These are phyloP conservation scores for Bedellia somnulentella DNA, from an alignment of 2,888 invertebrate species.

Conservation along the genomic window DNA sequence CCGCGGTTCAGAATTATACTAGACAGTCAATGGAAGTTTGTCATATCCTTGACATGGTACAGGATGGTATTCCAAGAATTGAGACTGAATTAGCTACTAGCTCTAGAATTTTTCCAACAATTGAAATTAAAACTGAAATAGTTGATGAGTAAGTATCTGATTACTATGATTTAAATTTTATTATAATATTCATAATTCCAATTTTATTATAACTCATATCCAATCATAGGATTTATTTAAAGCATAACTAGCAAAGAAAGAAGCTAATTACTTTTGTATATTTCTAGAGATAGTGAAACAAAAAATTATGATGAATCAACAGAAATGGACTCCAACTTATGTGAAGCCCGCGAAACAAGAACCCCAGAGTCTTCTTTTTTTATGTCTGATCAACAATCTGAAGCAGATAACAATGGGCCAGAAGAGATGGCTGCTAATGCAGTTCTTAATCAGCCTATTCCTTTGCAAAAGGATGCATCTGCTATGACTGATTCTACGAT, in stretches of 20 bases:
- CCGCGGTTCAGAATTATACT: slow-evolving; percentile 26
- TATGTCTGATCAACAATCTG: slow-evolving; percentile 24
- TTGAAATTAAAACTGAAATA: slow-evolving; percentile 44
- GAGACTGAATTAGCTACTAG: slow-evolving; percentile 25
- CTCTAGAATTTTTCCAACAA: slow-evolving; percentile 24
- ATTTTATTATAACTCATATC: not conserved
- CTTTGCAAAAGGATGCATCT: slow-evolving; percentile 16
- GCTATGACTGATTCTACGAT: slow-evolving; percentile 21
- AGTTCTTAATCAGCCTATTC: not conserved
- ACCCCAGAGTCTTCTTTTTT: too few species aligned
- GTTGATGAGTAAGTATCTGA: slow-evolving; percentile 41
- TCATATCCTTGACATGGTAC: slow-evolving; percentile 31
- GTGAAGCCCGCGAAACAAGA: too few species aligned
- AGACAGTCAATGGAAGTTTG: slow-evolving; percentile 40
- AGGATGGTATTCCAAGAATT: slow-evolving; percentile 27
- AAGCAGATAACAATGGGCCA: slow-evolving; percentile 15
- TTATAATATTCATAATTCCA: not conserved
- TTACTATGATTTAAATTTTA: not conserved
- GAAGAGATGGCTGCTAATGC: not conserved
- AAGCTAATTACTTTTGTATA: not conserved
- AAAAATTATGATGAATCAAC: slow-evolving; percentile 8
- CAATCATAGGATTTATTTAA: too few species aligned
- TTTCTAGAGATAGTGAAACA: slow-evolving; percentile 17
- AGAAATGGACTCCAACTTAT: too few species aligned
- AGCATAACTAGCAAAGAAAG: slow-evolving; percentile 12